Conservation (phyloP, 2,888 invertebrate genomes). For the Argyra leucocephala region DNA sequence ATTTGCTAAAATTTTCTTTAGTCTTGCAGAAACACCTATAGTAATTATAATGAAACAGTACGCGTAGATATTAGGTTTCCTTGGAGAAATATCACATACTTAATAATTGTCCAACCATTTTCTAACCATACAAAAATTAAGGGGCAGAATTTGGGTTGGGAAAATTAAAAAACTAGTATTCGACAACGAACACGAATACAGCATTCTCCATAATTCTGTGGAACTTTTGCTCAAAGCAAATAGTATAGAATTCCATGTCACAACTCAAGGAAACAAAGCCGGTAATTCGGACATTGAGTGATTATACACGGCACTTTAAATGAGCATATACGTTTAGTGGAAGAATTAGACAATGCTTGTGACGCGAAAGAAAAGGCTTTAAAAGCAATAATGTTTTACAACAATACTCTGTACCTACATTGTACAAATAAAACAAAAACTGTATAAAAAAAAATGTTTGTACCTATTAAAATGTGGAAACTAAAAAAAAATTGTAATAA, state of each 20-base stretch:
- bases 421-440: slow-evolving; percentile 9
- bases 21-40: slow-evolving; percentile 9
- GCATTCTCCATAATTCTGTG: slow-evolving; percentile 13
- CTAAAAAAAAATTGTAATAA: too few relatives aligned
- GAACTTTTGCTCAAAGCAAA: slow-evolving; percentile 14
- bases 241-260: slow-evolving; percentile 13
- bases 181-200: slow-evolving; percentile 10
- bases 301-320: slow-evolving; percentile 18
- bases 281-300: slow-evolving; percentile 18
- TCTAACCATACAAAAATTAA: slow-evolving; percentile 6
- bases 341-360: background rate
- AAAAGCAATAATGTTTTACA: slow-evolving; percentile 9
- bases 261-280: slow-evolving; percentile 16
- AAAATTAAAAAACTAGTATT: slow-evolving; percentile 12
- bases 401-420: slow-evolving; percentile 11
- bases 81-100: slow-evolving; percentile 14
- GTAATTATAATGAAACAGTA: slow-evolving; percentile 12
- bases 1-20: background rate
- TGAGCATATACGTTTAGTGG: slow-evolving; percentile 18
- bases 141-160: slow-evolving; percentile 14
- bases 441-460: too few relatives aligned
- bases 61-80: slow-evolving; percentile 16
- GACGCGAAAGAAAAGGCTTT: background rate
- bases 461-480: too few relatives aligned
- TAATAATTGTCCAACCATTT: slow-evolving; percentile 12